Percentiles rank a stretch among this genome's conserved stretches.
phyloP scores from a whole-genome alignment of 2,888 invertebrate species.

The Hypomecis atomaria region DNA sequence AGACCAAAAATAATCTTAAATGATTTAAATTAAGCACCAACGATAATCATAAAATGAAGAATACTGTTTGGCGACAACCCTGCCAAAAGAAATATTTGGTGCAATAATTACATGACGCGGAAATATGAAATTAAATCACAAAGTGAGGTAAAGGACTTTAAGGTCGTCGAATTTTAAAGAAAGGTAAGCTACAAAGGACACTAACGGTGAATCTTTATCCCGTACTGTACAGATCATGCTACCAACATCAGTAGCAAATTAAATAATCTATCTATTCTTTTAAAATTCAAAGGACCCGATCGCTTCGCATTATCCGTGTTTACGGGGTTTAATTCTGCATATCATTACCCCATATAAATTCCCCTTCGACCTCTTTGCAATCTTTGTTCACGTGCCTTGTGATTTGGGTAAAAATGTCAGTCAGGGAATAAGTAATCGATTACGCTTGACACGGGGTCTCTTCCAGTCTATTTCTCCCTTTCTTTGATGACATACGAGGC shows the following conservation, averaged over 20 bases:
- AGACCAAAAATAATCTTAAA: no score
- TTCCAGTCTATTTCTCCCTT: no score
- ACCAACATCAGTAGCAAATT: neutral
- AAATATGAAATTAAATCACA: no score
- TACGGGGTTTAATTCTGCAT: constrained; percentile 29
- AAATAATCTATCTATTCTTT: constrained; percentile 17
- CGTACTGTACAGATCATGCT: neutral
- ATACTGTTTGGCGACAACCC: no score
- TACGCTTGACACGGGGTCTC: neutral
- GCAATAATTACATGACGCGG: no score
- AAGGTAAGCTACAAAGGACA: no score
- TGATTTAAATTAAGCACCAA: no score
- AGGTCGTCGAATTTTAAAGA: neutral
- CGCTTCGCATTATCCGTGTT: constrained; percentile 34
- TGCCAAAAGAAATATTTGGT: no score
- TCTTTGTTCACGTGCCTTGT: constrained; percentile 9
- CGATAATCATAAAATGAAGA: no score
- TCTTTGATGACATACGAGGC: no score
- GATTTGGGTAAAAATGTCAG: constrained; percentile 23
- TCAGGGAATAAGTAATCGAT: constrained; percentile 2
- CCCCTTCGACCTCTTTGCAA: constrained; percentile 31
- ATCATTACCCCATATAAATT: constrained; percentile 36
- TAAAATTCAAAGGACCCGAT: constrained; percentile 26
- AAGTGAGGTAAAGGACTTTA: no score
- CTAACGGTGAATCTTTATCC: no score